These are phyloP conservation scores for Drosophila kambysellisi DNA, from an alignment of 2,888 invertebrate species.

Conservation along the genomic window DNA sequence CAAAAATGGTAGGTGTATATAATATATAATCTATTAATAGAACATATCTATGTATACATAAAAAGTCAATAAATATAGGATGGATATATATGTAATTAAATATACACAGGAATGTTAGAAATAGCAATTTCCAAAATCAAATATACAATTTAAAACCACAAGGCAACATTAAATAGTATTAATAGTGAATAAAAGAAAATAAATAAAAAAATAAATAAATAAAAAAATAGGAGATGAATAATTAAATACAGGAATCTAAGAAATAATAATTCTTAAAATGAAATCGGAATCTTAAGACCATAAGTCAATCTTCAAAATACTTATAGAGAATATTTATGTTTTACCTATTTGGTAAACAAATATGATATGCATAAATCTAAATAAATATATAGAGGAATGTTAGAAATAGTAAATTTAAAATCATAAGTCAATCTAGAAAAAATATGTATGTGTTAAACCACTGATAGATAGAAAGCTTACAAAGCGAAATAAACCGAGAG, in stretches of 20 bases:
- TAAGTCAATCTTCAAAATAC: background rate
- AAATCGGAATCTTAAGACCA: background rate
- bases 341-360: background rate
- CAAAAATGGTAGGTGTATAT: slow-evolving; percentile 59
- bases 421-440: slow-evolving; percentile 20
- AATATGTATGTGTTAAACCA: slow-evolving; percentile 18
- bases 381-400: background rate
- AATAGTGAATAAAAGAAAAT: background rate
- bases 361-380: background rate
- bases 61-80: background rate
- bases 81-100: background rate
- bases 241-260: background rate
- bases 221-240: background rate
- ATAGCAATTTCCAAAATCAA: background rate
- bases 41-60: background rate
- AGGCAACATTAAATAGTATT: slow-evolving; percentile 9
- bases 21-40: slow-evolving; percentile 8
- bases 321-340: background rate
- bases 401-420: background rate
- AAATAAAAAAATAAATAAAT: background rate
- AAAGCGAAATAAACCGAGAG: slow-evolving; percentile 21
- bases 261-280: background rate
- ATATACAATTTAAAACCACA: slow-evolving; percentile 5
- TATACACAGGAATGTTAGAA: slow-evolving; percentile 16
- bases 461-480: slow-evolving; percentile 26